A percentile compares a stretch with the other conserved stretches of the same genome.
phyloP scores from a whole-genome alignment of 2,888 invertebrate genomes.

The Alsophila aescularia region DNA sequence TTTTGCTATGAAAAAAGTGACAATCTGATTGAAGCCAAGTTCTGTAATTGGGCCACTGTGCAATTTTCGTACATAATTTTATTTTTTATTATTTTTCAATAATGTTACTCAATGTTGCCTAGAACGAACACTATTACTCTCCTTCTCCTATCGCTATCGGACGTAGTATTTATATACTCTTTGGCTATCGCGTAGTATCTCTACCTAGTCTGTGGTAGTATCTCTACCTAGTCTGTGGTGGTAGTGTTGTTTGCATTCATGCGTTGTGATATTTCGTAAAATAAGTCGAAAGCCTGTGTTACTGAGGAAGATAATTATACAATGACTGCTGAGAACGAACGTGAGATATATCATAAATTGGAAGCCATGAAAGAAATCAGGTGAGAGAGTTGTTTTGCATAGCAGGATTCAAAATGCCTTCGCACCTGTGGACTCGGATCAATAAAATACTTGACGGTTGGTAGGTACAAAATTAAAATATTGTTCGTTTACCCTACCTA shows the following conservation, averaged over 20 bases:
- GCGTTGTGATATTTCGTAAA: conserved; percentile 54
- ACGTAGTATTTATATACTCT: too few relatives aligned
- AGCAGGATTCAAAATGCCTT: conserved; percentile 46
- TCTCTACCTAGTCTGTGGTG: too few relatives aligned
- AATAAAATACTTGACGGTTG: conserved; percentile 71
- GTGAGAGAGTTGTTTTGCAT: conserved; percentile 68
- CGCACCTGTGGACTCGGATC: conserved; percentile 81
- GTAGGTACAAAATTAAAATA: conserved; percentile 2
- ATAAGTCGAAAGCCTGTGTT: conserved; percentile 34
- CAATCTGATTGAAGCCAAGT: too few relatives aligned
- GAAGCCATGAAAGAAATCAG: conserved; percentile 97
- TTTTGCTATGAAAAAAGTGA: too few relatives aligned
- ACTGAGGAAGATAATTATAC: conserved; percentile 41
- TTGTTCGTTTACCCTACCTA: not conserved
- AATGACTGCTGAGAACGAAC: conserved; percentile 91
- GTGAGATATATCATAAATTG: conserved; percentile 94
- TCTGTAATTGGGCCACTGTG: too few relatives aligned
- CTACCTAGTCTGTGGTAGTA: too few relatives aligned
- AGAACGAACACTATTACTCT: not conserved
- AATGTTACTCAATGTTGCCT: not conserved
- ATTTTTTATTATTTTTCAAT: not conserved
- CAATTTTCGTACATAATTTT: not conserved
- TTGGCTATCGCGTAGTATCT: too few relatives aligned
- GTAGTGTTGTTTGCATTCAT: conserved; percentile 33
- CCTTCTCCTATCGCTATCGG: conserved; percentile 14